Conservation (phyloP, 2,888 invertebrate genomes). For the Trypoxylon attenuatum region DNA sequence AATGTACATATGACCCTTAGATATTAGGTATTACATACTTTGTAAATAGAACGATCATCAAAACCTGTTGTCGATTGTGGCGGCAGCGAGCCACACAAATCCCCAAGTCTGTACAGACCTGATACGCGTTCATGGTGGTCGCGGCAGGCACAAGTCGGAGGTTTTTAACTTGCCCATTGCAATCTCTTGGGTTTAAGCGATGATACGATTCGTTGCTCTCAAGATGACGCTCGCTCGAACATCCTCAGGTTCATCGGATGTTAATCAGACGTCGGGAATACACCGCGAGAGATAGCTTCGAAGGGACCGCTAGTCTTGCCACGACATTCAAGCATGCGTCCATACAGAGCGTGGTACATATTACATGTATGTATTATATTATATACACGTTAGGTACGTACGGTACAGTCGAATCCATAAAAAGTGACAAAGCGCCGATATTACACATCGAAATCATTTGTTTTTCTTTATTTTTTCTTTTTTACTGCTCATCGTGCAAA, state of each 20-base stretch:
- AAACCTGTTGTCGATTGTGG: constrained; percentile 26
- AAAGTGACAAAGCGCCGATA: constrained; percentile 27
- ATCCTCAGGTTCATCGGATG: constrained; percentile 4
- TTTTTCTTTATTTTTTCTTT: no score
- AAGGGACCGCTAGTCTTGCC: constrained; percentile 46
- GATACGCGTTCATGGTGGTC: constrained; percentile 5
- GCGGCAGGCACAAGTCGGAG: constrained; percentile 27
- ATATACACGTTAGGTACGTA: constrained; percentile 11
- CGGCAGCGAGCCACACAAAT: constrained; percentile 20
- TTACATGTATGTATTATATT: constrained; percentile 17
- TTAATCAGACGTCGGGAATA: constrained; percentile 10
- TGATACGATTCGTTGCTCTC: neutral
- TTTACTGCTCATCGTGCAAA: constrained; percentile 27
- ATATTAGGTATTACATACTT: constrained; percentile 52
- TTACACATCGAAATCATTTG: constrained; percentile 15
- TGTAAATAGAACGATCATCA: constrained; percentile 58
- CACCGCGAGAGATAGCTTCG: constrained; percentile 23
- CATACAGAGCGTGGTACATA: constrained; percentile 18
- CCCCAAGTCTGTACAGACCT: constrained; percentile 16
- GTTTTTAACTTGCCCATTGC: constrained; percentile 1
- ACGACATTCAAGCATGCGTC: constrained; percentile 40
- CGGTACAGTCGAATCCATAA: neutral
- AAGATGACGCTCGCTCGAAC: neutral
- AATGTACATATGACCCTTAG: constrained; percentile 62
- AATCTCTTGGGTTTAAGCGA: no score